A percentile compares a stretch with the other conserved stretches of the same genome.
These are phyloP conservation scores for Pedetes capensis DNA, from an alignment of 2,113 vertebrate genomes.

Conservation along the genomic window DNA sequence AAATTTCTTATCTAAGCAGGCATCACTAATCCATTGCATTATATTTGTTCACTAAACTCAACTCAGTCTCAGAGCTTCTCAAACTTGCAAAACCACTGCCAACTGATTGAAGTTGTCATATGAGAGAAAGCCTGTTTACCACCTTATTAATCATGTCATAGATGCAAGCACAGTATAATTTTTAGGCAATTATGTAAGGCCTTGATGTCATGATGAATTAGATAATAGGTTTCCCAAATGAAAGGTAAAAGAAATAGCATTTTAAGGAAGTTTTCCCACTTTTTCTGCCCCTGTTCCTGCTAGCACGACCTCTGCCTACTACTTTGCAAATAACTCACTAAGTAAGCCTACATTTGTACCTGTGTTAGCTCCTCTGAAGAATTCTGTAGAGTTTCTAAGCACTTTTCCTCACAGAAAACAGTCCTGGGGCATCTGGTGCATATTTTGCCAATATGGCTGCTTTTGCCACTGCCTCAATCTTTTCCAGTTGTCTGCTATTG, in stretches of 20 bases:
- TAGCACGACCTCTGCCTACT: background rate
- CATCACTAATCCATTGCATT: background rate
- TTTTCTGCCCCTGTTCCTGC: background rate
- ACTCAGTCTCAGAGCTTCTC: background rate
- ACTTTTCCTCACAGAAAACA: background rate
- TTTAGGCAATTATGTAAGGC: conserved; percentile 7
- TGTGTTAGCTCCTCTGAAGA: background rate
- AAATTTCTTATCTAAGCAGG: background rate
- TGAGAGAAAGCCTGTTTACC: conserved; percentile 1
- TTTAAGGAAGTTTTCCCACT: background rate
- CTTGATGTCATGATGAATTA: background rate
- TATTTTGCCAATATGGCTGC: background rate
- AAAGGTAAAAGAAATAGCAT: conserved; percentile 12
- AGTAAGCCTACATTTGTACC: background rate
- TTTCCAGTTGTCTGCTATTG: background rate
- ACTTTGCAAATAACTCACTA: background rate
- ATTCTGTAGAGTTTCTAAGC: background rate
- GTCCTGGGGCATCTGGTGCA: background rate
- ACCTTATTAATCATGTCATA: background rate
- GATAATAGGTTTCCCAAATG: background rate
- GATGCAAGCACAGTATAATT: background rate
- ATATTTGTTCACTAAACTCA: background rate
- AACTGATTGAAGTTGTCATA: background rate
- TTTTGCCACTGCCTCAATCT: background rate
- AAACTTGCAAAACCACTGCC: background rate